phyloP scores from a whole-genome alignment of 2,888 invertebrate genomes.

The Caenorhabditis sinica region DNA sequence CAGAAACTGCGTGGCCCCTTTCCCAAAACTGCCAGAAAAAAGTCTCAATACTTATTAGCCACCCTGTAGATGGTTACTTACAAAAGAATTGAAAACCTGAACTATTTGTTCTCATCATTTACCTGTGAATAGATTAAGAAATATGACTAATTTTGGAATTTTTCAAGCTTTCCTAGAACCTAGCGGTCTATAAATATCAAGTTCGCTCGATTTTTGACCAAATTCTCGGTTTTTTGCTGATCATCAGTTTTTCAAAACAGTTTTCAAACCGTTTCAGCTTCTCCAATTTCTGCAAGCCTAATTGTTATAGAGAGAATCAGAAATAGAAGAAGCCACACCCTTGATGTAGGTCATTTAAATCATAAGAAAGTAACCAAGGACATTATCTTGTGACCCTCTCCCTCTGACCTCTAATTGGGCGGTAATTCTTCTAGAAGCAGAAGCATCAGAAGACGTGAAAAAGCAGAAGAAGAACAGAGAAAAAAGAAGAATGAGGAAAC shows the following conservation, averaged over 20 bases:
- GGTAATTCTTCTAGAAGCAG: slow-evolving; percentile 12
- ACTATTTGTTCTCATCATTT: no score
- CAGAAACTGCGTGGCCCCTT: no score
- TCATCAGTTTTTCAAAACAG: not conserved
- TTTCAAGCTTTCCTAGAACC: not conserved
- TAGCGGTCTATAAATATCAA: no score
- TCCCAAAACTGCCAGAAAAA: no score
- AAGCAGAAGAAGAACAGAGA: slow-evolving; percentile 22
- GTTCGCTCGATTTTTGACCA: no score
- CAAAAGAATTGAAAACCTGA: no score
- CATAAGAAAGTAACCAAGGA: slow-evolving; percentile 23
- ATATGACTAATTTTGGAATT: no score
- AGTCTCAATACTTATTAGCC: no score
- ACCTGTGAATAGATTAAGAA: no score
- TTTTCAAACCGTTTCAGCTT: not conserved
- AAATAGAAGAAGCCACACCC: slow-evolving; percentile 23
- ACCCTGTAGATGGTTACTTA: no score
- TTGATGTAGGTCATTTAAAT: slow-evolving; percentile 24
- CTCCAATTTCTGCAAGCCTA: not conserved
- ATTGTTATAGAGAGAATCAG: not conserved
- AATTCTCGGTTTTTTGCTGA: no score
- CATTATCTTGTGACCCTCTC: slow-evolving; percentile 25
- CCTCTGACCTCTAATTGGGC: slow-evolving; percentile 29
- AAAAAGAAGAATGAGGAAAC: slow-evolving; percentile 34
- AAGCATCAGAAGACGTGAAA: slow-evolving; percentile 26